Percentiles rank a stretch among this genome's conserved stretches.
Evolutionary conservation across 2,113 vertebrate species (phyloP).

Genomic region (Brachirus orientalis): DNA sequence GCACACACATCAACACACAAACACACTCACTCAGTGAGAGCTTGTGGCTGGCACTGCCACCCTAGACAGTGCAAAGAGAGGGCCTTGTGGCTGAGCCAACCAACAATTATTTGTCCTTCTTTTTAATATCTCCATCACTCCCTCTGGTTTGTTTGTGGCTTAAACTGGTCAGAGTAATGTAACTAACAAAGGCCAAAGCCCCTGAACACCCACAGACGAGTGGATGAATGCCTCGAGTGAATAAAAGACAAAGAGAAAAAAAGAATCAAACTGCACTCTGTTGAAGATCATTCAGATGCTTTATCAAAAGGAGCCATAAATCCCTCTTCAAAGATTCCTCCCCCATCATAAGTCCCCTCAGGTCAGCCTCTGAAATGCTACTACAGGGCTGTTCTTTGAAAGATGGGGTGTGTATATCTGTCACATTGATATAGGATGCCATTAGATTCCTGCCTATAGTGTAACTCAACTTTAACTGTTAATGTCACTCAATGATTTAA

Average conservation of each 20-base stretch:
- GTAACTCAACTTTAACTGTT: too few relatives aligned
- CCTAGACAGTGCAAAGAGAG: constrained; percentile 52
- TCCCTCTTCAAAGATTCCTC: constrained; percentile 17
- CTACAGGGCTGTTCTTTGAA: constrained; percentile 46
- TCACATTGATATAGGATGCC: constrained; percentile 40
- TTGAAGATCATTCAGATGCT: constrained; percentile 41
- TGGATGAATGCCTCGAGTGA: constrained; percentile 30
- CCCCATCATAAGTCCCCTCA: constrained; percentile 40
- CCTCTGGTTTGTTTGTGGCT: constrained; percentile 16
- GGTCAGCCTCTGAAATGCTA: constrained; percentile 44
- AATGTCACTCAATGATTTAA: too few relatives aligned
- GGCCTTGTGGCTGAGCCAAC: constrained; percentile 50
- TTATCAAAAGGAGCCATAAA: constrained; percentile 74
- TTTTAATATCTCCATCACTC: constrained; percentile 35
- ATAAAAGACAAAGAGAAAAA: constrained; percentile 62
- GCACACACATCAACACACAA: constrained; percentile 42
- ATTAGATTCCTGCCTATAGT: too few relatives aligned
- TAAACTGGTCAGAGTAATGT: constrained; percentile 16
- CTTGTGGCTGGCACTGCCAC: constrained; percentile 78
- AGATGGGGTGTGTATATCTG: constrained; percentile 42
- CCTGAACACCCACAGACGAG: constrained; percentile 21
- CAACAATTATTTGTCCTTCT: not conserved
- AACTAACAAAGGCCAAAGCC: constrained; percentile 2
- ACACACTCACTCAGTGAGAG: constrained; percentile 48
- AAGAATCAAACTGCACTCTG: constrained; percentile 60